phyloP scores from a whole-genome alignment of 2,797 vertebrate species.

The Acrocephalus scirpaceus region DNA sequence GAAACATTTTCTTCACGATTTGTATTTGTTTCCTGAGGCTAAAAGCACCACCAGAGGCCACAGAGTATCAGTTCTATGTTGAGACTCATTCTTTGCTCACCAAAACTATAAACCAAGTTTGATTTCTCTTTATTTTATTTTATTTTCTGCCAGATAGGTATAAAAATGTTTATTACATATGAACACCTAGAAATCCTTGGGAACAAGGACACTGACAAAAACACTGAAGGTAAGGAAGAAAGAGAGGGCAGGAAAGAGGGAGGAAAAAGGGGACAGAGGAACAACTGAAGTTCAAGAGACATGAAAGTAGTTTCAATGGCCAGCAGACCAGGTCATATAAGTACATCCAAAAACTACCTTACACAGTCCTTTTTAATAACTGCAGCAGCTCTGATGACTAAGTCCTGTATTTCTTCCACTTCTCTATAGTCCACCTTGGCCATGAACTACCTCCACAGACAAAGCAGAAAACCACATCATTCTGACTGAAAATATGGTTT shows the following conservation, averaged over 20 bases:
- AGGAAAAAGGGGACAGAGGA: neutral
- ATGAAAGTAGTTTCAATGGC: neutral
- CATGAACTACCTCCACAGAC: neutral
- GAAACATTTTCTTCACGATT: neutral
- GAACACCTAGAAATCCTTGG: neutral
- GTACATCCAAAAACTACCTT: neutral
- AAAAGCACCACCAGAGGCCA: neutral
- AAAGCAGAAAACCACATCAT: neutral
- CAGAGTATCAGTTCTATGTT: neutral
- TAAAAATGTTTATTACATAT: neutral
- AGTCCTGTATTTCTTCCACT: neutral
- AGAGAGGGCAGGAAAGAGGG: neutral
- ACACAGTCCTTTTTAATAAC: neutral
- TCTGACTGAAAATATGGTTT: neutral
- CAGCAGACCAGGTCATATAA: neutral
- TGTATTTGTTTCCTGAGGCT: neutral
- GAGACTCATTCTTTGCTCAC: neutral
- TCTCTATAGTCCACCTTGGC: neutral
- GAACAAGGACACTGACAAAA: neutral
- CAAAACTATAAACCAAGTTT: neutral
- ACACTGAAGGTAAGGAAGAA: neutral
- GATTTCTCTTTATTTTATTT: neutral
- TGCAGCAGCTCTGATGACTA: neutral
- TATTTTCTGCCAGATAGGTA: neutral
- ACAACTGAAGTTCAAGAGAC: neutral